These are phyloP conservation scores for Microtus ochrogaster DNA, from an alignment of 2,113 vertebrate species.

Conservation along the genomic window DNA sequence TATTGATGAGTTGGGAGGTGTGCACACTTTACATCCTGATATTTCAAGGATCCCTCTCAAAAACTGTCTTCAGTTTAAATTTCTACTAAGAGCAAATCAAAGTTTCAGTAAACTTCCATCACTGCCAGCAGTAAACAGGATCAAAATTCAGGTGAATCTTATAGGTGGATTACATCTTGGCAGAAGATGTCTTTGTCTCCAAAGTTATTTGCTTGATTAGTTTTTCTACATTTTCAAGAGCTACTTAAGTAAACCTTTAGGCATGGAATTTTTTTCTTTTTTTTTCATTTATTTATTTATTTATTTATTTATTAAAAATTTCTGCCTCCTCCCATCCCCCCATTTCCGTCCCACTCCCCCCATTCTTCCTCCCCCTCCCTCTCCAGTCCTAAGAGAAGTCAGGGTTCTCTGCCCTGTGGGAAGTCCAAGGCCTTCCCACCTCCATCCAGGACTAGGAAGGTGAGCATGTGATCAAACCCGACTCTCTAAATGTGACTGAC, in stretches of 20 bases:
- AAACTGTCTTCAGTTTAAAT: background rate
- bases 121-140: background rate
- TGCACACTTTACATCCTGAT: background rate
- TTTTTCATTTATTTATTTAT: too few species aligned
- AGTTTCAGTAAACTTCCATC: background rate
- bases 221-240: background rate
- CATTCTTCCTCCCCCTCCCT: too few species aligned
- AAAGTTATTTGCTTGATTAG: background rate
- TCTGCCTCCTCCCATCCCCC: too few species aligned
- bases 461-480: too few species aligned
- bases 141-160: background rate
- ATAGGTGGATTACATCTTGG: background rate
- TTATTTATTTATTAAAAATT: too few species aligned
- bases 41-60: background rate
- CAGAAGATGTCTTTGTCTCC: background rate
- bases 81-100: background rate
- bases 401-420: too few species aligned
- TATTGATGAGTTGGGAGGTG: background rate
- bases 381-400: too few species aligned
- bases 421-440: too few species aligned
- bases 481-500: too few species aligned
- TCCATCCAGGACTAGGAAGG: too few species aligned
- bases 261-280: background rate
- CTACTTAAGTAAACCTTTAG: constrained; percentile 11
- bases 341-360: too few species aligned